These are phyloP conservation scores for Caerostris darwini DNA, from an alignment of 1,140 invertebrate species.

Conservation along the genomic window DNA sequence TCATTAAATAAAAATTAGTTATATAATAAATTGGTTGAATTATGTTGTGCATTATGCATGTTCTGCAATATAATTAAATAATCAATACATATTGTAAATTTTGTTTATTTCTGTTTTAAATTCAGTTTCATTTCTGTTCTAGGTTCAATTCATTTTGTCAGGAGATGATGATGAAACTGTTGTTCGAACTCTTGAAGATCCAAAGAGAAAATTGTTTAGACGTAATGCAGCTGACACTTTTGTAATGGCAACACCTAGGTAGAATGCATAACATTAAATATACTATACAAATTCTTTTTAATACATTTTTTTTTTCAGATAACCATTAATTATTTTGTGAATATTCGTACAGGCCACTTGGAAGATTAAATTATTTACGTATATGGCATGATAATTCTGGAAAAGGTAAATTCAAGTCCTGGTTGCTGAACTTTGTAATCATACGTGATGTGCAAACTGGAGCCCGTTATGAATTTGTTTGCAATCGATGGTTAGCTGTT, in stretches of 20 bases:
- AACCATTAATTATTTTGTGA: background rate
- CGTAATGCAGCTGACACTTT: conserved; percentile 83
- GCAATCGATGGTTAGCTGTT: conserved; percentile 81
- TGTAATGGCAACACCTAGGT: conserved; percentile 82
- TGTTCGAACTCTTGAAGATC: conserved; percentile 81
- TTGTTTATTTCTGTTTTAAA: background rate
- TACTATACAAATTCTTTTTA: background rate
- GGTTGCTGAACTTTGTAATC: conserved; percentile 81
- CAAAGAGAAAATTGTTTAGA: conserved; percentile 82
- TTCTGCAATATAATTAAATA: background rate
- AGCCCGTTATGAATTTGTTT: conserved; percentile 81
- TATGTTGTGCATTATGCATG: background rate
- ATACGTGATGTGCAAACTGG: conserved; percentile 81
- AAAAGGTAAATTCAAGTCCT: conserved; percentile 80
- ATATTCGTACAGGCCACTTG: conserved; percentile 75
- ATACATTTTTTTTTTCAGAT: background rate
- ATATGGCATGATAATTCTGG: conserved; percentile 82
- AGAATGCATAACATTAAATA: background rate
- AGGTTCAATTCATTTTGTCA: conserved; percentile 83
- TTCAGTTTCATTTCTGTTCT: background rate
- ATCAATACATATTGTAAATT: background rate
- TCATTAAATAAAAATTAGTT: no score
- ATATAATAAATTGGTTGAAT: background rate
- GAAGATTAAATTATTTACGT: conserved; percentile 79
- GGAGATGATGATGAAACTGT: conserved; percentile 83